Conservation (phyloP, 2,888 invertebrate species). For the Cotesia congregata region DNA sequence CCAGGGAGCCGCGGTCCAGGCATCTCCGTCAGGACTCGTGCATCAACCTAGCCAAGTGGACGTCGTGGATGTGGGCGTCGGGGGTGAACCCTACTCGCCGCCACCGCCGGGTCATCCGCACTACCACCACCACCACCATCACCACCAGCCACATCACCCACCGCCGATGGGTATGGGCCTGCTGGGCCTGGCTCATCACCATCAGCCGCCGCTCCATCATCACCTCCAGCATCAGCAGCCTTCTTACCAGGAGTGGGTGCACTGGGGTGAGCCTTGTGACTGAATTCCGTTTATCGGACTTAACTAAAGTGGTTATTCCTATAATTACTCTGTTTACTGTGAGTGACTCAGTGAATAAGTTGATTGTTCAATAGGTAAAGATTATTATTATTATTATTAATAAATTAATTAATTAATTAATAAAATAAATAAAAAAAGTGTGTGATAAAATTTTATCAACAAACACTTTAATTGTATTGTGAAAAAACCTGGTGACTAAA, state of each 20-base stretch:
- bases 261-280: conserved; percentile 62
- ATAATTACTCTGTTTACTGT: conserved; percentile 3
- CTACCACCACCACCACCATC: conserved; percentile 61
- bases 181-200: conserved; percentile 37
- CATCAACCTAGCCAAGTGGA: conserved; percentile 50
- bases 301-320: conserved; percentile 30
- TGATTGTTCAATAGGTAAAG: background rate
- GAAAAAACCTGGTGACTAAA: background rate
- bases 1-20: conserved; percentile 43
- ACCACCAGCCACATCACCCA: conserved; percentile 59
- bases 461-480: background rate
- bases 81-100: conserved; percentile 68
- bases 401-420: background rate
- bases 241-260: conserved; percentile 51
- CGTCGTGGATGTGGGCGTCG: conserved; percentile 60
- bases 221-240: conserved; percentile 50
- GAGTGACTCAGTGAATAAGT: background rate
- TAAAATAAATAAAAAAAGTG: background rate
- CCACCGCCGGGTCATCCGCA: conserved; percentile 69
- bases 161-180: conserved; percentile 47
- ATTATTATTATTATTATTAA: background rate
- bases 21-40: conserved; percentile 42
- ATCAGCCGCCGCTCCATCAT: conserved; percentile 35
- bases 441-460: background rate
- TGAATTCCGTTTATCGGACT: conserved; percentile 47